A percentile compares a stretch with the other conserved stretches of the same genome.
Conservation (phyloP, 2,113 vertebrate species). For the Nothobranchius kuhntae region DNA sequence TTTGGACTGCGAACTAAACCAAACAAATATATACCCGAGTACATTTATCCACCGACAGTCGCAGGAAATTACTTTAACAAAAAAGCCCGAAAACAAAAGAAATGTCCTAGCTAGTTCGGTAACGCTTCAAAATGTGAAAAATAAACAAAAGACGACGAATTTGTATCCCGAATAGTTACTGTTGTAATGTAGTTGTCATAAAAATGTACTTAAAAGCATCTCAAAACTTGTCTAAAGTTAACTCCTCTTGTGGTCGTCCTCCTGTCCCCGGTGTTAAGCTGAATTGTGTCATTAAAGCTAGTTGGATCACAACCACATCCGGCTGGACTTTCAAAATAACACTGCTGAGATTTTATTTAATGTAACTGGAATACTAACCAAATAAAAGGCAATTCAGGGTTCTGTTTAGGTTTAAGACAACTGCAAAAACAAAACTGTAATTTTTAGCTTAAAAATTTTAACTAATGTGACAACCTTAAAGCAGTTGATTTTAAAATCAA, state of each 20-base stretch:
- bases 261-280: constrained; percentile 49
- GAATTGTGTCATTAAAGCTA: neutral
- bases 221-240: constrained; percentile 28
- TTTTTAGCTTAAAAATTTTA: too few relatives aligned
- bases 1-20: neutral
- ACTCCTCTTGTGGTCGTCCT: constrained; percentile 39
- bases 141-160: neutral
- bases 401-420: too few relatives aligned
- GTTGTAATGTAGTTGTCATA: neutral
- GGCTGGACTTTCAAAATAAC: constrained; percentile 44
- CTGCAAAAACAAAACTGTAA: too few relatives aligned
- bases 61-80: constrained; percentile 42
- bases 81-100: constrained; percentile 15
- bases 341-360: neutral
- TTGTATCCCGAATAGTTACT: neutral
- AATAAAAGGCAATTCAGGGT: too few relatives aligned
- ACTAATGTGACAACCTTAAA: too few relatives aligned
- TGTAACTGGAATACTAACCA: too few relatives aligned
- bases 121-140: neutral
- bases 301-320: constrained; percentile 14
- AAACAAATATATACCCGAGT: constrained; percentile 16
- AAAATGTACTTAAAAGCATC: constrained; percentile 15
- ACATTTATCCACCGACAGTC: constrained; percentile 11
- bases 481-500: too few relatives aligned
- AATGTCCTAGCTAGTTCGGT: neutral